Conservation (phyloP, 2,888 invertebrate species). For the Cryptocephalus moraei region DNA sequence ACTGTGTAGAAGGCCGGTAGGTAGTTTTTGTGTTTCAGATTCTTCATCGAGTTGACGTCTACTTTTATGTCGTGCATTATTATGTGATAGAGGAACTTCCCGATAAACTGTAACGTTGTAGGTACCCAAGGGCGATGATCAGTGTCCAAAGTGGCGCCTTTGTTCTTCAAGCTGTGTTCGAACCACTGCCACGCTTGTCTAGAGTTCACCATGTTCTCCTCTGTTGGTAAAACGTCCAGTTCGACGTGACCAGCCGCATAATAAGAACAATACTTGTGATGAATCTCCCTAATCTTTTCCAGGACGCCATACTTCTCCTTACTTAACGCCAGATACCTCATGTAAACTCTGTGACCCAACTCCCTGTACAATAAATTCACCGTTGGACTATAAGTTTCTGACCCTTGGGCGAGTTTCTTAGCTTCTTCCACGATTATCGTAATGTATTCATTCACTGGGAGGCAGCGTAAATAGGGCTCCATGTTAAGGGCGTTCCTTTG, state of each 20-base stretch:
- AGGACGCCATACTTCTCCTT: constrained; percentile 56
- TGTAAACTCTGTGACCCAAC: constrained; percentile 59
- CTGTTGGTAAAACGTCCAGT: constrained; percentile 23
- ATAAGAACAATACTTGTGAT: constrained; percentile 29
- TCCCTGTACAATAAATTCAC: constrained; percentile 52
- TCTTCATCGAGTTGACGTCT: constrained; percentile 60
- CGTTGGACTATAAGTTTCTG: constrained; percentile 69
- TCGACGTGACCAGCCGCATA: constrained; percentile 21
- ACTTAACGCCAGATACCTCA: constrained; percentile 37
- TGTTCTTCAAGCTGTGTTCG: constrained; percentile 37
- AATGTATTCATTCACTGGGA: constrained; percentile 40
- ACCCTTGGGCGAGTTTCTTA: constrained; percentile 59
- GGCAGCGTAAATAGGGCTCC: constrained; percentile 31
- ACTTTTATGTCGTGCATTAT: constrained; percentile 78
- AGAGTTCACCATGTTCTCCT: constrained; percentile 38
- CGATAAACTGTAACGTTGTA: constrained; percentile 54
- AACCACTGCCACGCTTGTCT: constrained; percentile 66
- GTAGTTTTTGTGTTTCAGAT: constrained; percentile 44
- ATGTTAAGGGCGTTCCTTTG: constrained; percentile 34
- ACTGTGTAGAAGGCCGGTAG: constrained; percentile 73
- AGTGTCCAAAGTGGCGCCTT: constrained; percentile 28
- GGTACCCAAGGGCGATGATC: constrained; percentile 55
- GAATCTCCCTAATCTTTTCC: constrained; percentile 46
- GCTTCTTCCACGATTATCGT: constrained; percentile 60
- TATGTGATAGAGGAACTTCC: constrained; percentile 79